Evolutionary conservation across 2,113 vertebrate genomes (phyloP).

Genomic region (Noctilio leporinus): DNA sequence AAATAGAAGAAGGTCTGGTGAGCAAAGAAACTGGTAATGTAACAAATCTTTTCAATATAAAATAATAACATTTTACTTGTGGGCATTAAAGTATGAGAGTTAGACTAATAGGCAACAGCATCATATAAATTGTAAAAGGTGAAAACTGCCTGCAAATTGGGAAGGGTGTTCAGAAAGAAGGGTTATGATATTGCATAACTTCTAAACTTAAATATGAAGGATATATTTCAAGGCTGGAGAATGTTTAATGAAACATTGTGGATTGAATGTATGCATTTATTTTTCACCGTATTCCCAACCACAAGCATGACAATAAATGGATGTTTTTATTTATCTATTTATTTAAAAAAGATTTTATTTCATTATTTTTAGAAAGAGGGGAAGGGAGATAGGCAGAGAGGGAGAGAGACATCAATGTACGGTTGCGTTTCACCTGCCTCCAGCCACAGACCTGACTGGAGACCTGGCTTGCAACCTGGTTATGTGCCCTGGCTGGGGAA

Average conservation of each 20-base stretch:
- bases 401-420: no score
- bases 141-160: not conserved
- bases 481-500: no score
- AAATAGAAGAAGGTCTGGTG: not conserved
- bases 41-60: not conserved
- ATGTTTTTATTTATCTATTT: slow-evolving; percentile 17
- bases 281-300: not conserved
- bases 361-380: no score
- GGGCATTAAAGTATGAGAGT: not conserved
- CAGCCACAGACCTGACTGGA: no score
- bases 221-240: not conserved
- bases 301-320: not conserved
- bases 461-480: no score
- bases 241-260: not conserved
- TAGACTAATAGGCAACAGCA: not conserved
- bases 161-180: not conserved
- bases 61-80: not conserved
- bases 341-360: no score
- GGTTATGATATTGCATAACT: not conserved
- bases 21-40: not conserved
- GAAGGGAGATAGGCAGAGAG: no score
- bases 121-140: not conserved
- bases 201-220: not conserved
- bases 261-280: not conserved
- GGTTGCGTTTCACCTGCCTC: no score